Conservation (phyloP, 2,113 vertebrate species). For the Conger conger region DNA sequence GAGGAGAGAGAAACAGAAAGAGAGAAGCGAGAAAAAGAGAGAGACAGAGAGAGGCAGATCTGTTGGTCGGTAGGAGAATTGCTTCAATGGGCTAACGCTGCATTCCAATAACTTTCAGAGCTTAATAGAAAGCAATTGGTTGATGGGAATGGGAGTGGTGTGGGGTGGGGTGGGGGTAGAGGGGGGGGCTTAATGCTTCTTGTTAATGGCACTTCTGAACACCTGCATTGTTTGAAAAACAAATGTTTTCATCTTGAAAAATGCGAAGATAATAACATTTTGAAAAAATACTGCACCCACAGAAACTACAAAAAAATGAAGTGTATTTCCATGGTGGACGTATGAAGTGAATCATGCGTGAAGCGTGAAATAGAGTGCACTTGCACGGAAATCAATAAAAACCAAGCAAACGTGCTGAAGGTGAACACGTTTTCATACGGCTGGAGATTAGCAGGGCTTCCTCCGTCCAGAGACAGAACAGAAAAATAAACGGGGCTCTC, state of each 20-base stretch:
- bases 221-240: neutral
- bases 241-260: neutral
- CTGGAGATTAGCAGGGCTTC: conserved; percentile 36
- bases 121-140: neutral
- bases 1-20: neutral
- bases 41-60: neutral
- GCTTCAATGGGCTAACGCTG: neutral
- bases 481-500: conserved; percentile 6
- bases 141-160: too few relatives aligned
- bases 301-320: neutral
- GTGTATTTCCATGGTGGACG: neutral
- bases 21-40: neutral
- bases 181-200: neutral
- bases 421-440: conserved; percentile 10
- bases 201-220: neutral
- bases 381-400: neutral
- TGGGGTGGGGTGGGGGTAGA: neutral
- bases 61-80: neutral
- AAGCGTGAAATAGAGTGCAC: neutral
- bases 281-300: neutral
- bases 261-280: neutral
- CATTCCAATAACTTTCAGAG: neutral
- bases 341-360: neutral
- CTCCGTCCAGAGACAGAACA: conserved; percentile 35
- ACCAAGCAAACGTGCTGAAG: neutral